A percentile compares a stretch with the other conserved stretches of the same genome.
Conservation (phyloP, 2,888 invertebrate species). For the Andricus quercusramuli region DNA sequence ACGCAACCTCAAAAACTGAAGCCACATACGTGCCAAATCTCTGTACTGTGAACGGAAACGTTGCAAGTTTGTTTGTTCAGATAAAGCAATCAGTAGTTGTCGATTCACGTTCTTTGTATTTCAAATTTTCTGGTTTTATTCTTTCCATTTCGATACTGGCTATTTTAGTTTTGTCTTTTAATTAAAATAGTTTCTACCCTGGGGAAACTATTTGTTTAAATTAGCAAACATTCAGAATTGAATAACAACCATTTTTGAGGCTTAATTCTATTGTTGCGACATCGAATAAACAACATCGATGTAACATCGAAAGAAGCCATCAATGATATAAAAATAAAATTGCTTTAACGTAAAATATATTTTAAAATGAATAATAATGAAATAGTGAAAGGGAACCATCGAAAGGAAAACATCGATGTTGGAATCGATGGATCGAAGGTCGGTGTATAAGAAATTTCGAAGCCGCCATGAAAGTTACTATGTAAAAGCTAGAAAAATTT, state of each 20-base stretch:
- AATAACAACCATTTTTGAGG: not conserved
- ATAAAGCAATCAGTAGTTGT: conserved; percentile 29
- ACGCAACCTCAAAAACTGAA: conserved; percentile 39
- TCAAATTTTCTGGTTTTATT: not conserved
- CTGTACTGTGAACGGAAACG: conserved; percentile 12
- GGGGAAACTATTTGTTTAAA: not conserved
- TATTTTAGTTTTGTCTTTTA: not conserved
- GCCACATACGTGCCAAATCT: conserved; percentile 28
- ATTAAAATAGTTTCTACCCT: not conserved
- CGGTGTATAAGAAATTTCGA: too few relatives aligned
- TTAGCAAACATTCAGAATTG: not conserved
- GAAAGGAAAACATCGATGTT: too few relatives aligned
- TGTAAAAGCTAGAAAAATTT: too few relatives aligned
- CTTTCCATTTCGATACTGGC: not conserved
- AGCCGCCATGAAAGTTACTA: too few relatives aligned
- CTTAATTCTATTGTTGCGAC: too few relatives aligned
- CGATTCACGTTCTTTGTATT: conserved; percentile 26
- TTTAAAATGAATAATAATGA: too few relatives aligned
- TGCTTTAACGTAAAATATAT: too few relatives aligned
- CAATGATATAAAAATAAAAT: too few relatives aligned
- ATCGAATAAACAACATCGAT: too few relatives aligned
- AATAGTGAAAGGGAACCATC: too few relatives aligned
- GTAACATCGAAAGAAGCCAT: too few relatives aligned
- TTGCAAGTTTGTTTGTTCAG: conserved; percentile 35
- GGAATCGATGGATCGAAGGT: too few relatives aligned